Conservation (phyloP, 2,797 vertebrate genomes). For the Furcifer pardalis region DNA sequence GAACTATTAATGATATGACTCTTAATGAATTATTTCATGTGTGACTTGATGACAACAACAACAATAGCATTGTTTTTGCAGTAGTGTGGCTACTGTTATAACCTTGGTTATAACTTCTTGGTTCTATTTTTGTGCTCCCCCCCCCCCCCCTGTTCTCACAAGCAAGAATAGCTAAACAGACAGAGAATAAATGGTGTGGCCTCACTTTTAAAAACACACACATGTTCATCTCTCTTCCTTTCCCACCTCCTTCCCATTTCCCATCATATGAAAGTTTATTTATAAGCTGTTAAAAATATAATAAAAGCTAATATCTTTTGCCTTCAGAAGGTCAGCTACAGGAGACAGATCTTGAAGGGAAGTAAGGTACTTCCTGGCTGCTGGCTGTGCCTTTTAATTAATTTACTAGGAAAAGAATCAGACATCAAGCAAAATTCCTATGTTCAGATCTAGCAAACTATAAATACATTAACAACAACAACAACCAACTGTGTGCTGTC, state of each 20-base stretch:
- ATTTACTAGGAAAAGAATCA: not conserved
- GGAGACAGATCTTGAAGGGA: conserved; percentile 6
- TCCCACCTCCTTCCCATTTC: not conserved
- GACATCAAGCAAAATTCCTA: not conserved
- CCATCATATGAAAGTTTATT: not conserved
- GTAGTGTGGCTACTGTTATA: not conserved
- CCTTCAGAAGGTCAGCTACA: conserved; percentile 19
- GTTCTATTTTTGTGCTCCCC: not conserved
- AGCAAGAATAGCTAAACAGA: not conserved
- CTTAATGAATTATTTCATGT: too few relatives aligned
- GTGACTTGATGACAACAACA: too few relatives aligned
- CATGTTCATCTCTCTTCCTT: not conserved
- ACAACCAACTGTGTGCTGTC: too few relatives aligned
- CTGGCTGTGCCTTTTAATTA: not conserved
- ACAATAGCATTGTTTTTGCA: not conserved
- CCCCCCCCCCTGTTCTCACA: not conserved
- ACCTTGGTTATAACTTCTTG: not conserved
- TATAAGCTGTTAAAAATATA: conserved; percentile 1
- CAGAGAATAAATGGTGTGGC: not conserved
- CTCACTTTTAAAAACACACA: not conserved
- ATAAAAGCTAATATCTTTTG: conserved; percentile 20
- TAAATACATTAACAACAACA: too few relatives aligned
- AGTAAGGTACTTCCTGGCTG: conserved; percentile 18
- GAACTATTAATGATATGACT: too few relatives aligned
- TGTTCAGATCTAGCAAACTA: not conserved